phyloP scores from a whole-genome alignment of 2,113 vertebrate genomes.

The Oncorhynchus masou region DNA sequence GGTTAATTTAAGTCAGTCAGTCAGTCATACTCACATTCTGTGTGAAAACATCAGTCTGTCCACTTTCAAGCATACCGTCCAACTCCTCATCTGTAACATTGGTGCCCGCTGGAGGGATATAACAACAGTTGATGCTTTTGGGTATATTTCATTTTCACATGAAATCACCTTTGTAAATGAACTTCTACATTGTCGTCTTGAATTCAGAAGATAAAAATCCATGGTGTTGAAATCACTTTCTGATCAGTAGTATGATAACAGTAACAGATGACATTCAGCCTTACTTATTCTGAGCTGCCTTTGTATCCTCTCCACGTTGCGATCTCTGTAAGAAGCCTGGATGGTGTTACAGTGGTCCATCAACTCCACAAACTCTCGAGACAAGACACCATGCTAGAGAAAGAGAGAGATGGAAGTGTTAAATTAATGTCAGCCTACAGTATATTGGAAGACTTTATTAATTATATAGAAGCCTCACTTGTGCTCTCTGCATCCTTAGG shows the following conservation, averaged over 20 bases:
- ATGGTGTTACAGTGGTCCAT: constrained; percentile 82
- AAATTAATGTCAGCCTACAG: too few relatives aligned
- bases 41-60: constrained; percentile 87
- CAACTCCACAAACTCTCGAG: constrained; percentile 82
- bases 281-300: constrained; percentile 87
- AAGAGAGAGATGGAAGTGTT: background rate
- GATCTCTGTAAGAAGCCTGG: constrained; percentile 84
- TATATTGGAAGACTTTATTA: background rate
- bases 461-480: constrained; percentile 68
- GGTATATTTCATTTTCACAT: background rate
- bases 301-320: constrained; percentile 85
- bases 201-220: background rate
- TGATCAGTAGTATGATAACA: background rate
- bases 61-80: constrained; percentile 85
- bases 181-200: background rate
- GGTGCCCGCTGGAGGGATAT: constrained; percentile 68
- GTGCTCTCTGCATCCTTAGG: constrained; percentile 82
- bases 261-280: constrained; percentile 37
- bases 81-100: constrained; percentile 81
- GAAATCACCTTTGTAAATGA: background rate
- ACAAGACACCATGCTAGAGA: constrained; percentile 79
- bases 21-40: constrained; percentile 81
- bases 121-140: background rate
- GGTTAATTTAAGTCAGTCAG: background rate
- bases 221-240: background rate